Percentiles rank a stretch among this genome's conserved stretches.
phyloP scores from a whole-genome alignment of 2,797 vertebrate species.

The Psittacula derbiana region DNA sequence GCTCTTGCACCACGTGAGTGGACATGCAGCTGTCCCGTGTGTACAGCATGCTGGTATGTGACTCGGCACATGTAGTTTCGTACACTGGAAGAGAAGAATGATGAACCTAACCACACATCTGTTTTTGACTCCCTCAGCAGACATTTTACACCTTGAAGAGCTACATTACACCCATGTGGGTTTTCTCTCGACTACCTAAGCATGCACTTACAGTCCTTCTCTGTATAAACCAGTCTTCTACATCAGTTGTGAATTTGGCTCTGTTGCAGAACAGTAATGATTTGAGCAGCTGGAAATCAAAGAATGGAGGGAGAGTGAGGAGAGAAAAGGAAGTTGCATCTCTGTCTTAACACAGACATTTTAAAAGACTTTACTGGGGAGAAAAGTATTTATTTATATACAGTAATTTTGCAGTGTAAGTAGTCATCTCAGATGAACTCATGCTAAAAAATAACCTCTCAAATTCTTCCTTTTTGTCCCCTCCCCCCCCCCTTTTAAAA shows the following conservation, averaged over 20 bases:
- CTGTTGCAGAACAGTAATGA: neutral
- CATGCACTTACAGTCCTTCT: neutral
- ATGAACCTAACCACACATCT: neutral
- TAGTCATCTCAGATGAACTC: neutral
- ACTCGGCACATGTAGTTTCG: neutral
- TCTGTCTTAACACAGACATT: neutral
- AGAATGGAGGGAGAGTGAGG: neutral
- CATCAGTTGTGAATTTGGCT: neutral
- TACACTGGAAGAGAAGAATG: neutral
- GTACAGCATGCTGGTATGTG: rapidly evolving
- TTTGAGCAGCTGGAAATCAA: neutral
- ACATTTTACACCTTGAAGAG: neutral
- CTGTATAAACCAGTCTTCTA: neutral
- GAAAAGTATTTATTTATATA: neutral
- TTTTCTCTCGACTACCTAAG: neutral
- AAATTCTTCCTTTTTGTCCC: rapidly evolving
- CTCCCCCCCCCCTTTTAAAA: neutral
- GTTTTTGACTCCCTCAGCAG: neutral
- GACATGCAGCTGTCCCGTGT: neutral
- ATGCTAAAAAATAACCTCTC: neutral
- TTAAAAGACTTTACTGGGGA: neutral
- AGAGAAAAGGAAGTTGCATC: neutral
- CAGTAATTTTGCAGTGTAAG: neutral
- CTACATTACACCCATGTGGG: neutral
- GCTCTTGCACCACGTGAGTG: rapidly evolving